phyloP scores from a whole-genome alignment of 2,113 vertebrate species.

The Thomomys bottae region DNA sequence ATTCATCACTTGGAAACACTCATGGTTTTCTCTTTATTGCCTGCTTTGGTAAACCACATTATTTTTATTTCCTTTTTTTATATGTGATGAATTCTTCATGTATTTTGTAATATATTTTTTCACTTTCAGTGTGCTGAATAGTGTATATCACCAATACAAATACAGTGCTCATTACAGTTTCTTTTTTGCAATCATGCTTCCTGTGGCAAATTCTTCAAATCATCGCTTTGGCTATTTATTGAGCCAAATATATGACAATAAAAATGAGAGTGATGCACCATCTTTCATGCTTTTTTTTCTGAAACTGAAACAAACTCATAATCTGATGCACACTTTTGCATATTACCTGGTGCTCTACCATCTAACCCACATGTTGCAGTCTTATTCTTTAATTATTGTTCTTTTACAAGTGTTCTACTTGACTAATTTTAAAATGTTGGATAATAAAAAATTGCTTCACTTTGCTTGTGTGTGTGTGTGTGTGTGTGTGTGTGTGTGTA shows the following conservation, averaged over 20 bases:
- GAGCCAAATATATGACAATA: not conserved
- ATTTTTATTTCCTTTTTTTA: conserved; percentile 4
- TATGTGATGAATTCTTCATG: not conserved
- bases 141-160: not conserved
- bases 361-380: not conserved
- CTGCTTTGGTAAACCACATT: not conserved
- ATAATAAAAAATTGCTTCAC: too few relatives aligned
- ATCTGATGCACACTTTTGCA: too few relatives aligned
- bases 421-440: not conserved
- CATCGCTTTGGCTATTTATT: not conserved
- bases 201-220: not conserved
- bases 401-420: not conserved
- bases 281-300: too few relatives aligned
- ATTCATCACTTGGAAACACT: not conserved
- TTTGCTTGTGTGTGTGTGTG: too few relatives aligned
- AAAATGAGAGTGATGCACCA: not conserved
- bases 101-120: not conserved
- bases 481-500: too few relatives aligned
- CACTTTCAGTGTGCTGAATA: not conserved
- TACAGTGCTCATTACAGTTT: not conserved
- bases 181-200: not conserved
- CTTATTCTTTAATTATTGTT: not conserved
- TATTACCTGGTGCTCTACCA: too few relatives aligned
- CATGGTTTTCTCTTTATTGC: not conserved
- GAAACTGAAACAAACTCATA: too few relatives aligned